A percentile compares a stretch with the other conserved stretches of the same genome.
Evolutionary conservation across 2,888 invertebrate species (phyloP).

Genomic region (Agelastica alni): DNA sequence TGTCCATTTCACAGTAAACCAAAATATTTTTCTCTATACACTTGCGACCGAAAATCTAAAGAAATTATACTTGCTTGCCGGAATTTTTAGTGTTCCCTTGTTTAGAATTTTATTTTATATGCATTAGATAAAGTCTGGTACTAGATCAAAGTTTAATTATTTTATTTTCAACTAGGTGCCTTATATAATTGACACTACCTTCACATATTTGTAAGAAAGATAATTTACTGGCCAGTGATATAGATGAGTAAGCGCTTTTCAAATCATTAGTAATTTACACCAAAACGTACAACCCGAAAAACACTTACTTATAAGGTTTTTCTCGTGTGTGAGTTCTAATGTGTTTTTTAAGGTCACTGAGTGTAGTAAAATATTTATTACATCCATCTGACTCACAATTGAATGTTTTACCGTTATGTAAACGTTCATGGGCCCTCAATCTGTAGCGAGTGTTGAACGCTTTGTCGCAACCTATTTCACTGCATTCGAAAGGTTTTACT

Average conservation of each 20-base stretch:
- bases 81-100: no score
- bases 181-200: no score
- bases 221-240: slow-evolving; percentile 1
- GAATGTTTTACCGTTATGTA: slow-evolving; percentile 94
- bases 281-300: not conserved
- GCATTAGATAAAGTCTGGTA: no score
- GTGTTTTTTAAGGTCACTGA: slow-evolving; percentile 94
- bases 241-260: slow-evolving; percentile 19
- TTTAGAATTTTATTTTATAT: no score
- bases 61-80: no score
- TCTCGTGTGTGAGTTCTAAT: slow-evolving; percentile 90
- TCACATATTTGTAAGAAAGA: not conserved
- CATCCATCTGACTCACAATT: slow-evolving; percentile 85
- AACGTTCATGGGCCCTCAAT: slow-evolving; percentile 86
- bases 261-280: slow-evolving; percentile 16
- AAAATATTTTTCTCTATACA: no score
- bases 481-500: slow-evolving; percentile 88
- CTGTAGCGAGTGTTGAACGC: slow-evolving; percentile 94
- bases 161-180: no score
- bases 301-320: slow-evolving; percentile 79
- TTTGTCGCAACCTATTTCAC: slow-evolving; percentile 81
- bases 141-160: no score
- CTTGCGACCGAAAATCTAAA: no score
- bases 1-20: no score
- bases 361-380: slow-evolving; percentile 88